These are phyloP conservation scores for Brachypalpus laphriformis DNA, from an alignment of 2,888 invertebrate species.

Conservation along the genomic window DNA sequence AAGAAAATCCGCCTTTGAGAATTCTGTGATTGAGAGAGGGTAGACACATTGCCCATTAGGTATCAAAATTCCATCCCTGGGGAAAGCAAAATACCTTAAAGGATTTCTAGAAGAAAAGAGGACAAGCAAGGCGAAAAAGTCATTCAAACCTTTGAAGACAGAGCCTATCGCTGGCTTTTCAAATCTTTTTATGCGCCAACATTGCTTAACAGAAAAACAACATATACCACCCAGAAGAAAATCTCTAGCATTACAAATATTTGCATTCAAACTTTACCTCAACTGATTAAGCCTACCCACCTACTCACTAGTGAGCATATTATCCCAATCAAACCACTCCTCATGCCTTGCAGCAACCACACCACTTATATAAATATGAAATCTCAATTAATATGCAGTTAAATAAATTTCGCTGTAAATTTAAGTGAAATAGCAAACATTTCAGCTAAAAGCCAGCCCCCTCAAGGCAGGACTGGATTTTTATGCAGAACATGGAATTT, in stretches of 20 bases:
- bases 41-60: too few species aligned
- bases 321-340: not conserved
- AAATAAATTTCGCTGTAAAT: slow-evolving; percentile 49
- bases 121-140: too few species aligned
- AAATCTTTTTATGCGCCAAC: too few species aligned
- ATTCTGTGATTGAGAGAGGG: too few species aligned
- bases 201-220: too few species aligned
- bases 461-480: slow-evolving; percentile 34
- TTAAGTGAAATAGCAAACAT: slow-evolving; percentile 53
- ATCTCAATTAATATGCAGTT: slow-evolving; percentile 57
- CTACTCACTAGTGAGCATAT: not conserved
- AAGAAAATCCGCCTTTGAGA: too few species aligned
- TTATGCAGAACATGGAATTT: slow-evolving; percentile 10
- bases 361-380: slow-evolving; percentile 36
- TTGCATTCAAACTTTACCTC: not conserved
- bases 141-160: too few species aligned
- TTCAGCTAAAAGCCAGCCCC: slow-evolving; percentile 17
- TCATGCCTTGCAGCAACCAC: not conserved
- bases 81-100: too few species aligned
- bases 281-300: not conserved
- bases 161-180: too few species aligned
- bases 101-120: too few species aligned
- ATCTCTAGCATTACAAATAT: too few species aligned
- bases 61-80: too few species aligned
- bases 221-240: not conserved